Evolutionary conservation across 2,888 invertebrate genomes (phyloP), one percentile per base, ranked within the genome.

Genomic region (Atrina japonica): DNA sequence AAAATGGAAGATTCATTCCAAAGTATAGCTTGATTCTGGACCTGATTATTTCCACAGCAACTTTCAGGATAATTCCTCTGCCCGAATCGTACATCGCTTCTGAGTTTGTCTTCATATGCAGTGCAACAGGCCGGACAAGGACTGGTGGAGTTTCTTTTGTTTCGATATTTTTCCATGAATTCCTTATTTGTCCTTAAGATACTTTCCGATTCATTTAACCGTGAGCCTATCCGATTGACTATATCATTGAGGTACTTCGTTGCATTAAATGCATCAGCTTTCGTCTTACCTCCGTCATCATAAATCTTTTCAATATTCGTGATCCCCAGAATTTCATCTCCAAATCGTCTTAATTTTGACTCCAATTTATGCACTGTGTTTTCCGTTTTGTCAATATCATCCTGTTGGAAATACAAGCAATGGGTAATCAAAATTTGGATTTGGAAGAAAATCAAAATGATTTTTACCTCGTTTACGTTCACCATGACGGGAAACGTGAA

Each of bases 281-380:
- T 45, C 7, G 61, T 7, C 2, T 30, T 29, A 0, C 47, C 61
- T 47, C 53, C 61, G 30, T 43, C 40, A 29, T 61, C 43, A 47
- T 68, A 68, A 23, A 68, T 63, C 30, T 61, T 45, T 40, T 68
- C 68, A 25, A 68, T 45, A 9, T 61, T 27, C 11, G 53, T 25
- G 29, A 68, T 61, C 18, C 61, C 61, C 25, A 68, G 27, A 27
- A 55, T 61, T 16, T 30, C 21, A 40, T 68, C 55, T 9, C 61
- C 56, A 5, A 68, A 55, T 11, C 18, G n/a, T 55, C 52, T 41
- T 7, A 68, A 11, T n/a, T 29, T 21, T 18, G 9, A 49, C 23
- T 56, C 40, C 21, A 56, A 21, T 14, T 23, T 21, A 14, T 56
- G 40, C n/a, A 21, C 56, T 9, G 40, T 40, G 6, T 56, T 35